These are phyloP conservation scores for Phocides pigmalion DNA, from an alignment of 1,140 invertebrate genomes.

Conservation along the genomic window DNA sequence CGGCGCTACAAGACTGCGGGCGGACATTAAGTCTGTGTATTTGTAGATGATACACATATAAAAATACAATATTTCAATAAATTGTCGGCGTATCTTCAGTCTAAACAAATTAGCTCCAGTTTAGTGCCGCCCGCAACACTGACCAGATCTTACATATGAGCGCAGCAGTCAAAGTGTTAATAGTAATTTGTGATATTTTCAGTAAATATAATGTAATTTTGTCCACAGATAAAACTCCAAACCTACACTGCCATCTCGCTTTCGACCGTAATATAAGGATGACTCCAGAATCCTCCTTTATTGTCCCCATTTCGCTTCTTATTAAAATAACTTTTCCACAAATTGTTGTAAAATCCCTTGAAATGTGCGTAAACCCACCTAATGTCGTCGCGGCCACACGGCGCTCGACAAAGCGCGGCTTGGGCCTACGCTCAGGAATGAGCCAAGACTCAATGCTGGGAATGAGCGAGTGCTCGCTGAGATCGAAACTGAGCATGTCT, in stretches of 20 bases:
- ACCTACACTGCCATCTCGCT: slow-evolving; percentile 77
- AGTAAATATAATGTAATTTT: slow-evolving; percentile 38
- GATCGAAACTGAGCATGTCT: background rate
- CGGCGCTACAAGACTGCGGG: too few species aligned
- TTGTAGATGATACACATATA: too few species aligned
- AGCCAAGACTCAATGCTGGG: background rate
- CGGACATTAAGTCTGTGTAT: too few species aligned
- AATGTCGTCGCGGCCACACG: slow-evolving; percentile 15
- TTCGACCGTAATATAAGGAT: slow-evolving; percentile 60
- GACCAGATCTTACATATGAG: too few species aligned
- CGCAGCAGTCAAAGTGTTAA: too few species aligned
- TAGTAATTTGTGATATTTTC: too few species aligned
- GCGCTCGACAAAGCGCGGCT: background rate
- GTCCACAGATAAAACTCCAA: slow-evolving; percentile 65
- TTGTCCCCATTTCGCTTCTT: slow-evolving; percentile 40
- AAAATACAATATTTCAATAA: too few species aligned
- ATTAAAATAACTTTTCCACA: slow-evolving; percentile 20
- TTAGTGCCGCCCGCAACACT: too few species aligned
- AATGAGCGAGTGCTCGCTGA: too few species aligned
- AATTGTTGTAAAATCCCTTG: slow-evolving; percentile 1
- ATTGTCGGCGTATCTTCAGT: too few species aligned
- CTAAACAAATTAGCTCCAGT: too few species aligned
- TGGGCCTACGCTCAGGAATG: slow-evolving; percentile 6
- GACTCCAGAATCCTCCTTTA: slow-evolving; percentile 39
- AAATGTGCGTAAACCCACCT: slow-evolving; percentile 40